Evolutionary conservation across 2,113 vertebrate genomes (phyloP), one percentile per base, ranked within the genome.

Genomic region (Silurus meridionalis): DNA sequence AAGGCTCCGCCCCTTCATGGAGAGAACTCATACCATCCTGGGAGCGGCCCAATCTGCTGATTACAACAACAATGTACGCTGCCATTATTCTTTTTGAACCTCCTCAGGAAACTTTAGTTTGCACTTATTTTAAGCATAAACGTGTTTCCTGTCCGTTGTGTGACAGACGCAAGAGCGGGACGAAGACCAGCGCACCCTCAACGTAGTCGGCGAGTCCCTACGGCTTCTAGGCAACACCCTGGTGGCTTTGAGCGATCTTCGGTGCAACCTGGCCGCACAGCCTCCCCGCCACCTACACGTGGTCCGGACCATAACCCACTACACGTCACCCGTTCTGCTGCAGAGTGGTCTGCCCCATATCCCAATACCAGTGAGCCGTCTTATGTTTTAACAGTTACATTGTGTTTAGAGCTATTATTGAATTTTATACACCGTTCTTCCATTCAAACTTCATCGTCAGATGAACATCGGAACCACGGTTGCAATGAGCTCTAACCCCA

Each of bases 391-490:
- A 21, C 66, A 57, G 25, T n/a, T 48, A 84, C 60, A 37, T 37
- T 37, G 37, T 37, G 37, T 37, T 37, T 37, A 37, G 37, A 23
- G 4, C 21, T 21, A 21, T 74, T 67, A 37, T 46, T 71, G 6
- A 46, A 71, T 28, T 46, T 67, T 69, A 7, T 69, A 5, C 19
- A 58, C 14, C 77, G 69, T 4, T 81, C 37, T 82, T 17, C n/a
- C 60, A 5, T 7, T 46, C 23, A 17, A 5, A 19, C 55, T 5
- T 71, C 46, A n/a, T 53, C 13, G 8, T 14, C 90, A 98, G 97
- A 97, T 98, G 93, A 97, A 97, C 46, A 93, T 97, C 81, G 96
- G 97, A 14, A 96, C 97, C 71, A 97, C 97, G 7, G 95, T 97
- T 90, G 96, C 95, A 74, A 95, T 97, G 94, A 94, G 95, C 0